A percentile compares a stretch with the other conserved stretches of the same genome.
phyloP scores from a whole-genome alignment of 2,113 vertebrate species.

The Barbus barbus region DNA sequence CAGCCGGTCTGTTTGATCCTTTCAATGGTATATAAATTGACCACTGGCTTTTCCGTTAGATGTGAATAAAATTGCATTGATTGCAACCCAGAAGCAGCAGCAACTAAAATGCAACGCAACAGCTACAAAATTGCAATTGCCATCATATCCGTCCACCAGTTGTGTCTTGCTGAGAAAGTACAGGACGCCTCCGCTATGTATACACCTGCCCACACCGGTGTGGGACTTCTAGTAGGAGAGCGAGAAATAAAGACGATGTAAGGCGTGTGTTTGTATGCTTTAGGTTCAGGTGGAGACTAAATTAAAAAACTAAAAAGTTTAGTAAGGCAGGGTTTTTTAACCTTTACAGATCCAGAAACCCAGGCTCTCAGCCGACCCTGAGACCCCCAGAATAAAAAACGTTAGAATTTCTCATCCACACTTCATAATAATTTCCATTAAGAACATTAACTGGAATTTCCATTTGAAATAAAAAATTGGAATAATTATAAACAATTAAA shows the following conservation, averaged over 20 bases:
- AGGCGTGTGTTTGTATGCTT: background rate
- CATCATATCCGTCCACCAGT: background rate
- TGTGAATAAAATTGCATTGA: background rate
- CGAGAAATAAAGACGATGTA: background rate
- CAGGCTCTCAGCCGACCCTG: too few relatives aligned
- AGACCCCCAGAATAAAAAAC: too few relatives aligned
- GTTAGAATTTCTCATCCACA: too few relatives aligned
- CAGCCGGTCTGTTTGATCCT: background rate
- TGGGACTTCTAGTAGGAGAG: background rate
- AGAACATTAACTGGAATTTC: background rate
- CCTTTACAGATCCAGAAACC: background rate
- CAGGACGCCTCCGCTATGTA: background rate
- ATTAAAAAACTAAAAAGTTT: background rate
- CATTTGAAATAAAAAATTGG: background rate
- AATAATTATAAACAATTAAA: background rate
- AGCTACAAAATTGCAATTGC: background rate
- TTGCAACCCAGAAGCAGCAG: background rate
- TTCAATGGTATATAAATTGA: background rate
- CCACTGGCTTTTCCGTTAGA: background rate
- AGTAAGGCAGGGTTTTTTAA: background rate
- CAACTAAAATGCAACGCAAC: background rate
- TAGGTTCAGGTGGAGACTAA: background rate
- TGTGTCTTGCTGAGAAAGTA: background rate
- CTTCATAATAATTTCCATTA: background rate
- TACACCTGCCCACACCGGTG: constrained; percentile 1